Conservation (phyloP, 2,113 vertebrate genomes). For the Spizaetus ornatus region DNA sequence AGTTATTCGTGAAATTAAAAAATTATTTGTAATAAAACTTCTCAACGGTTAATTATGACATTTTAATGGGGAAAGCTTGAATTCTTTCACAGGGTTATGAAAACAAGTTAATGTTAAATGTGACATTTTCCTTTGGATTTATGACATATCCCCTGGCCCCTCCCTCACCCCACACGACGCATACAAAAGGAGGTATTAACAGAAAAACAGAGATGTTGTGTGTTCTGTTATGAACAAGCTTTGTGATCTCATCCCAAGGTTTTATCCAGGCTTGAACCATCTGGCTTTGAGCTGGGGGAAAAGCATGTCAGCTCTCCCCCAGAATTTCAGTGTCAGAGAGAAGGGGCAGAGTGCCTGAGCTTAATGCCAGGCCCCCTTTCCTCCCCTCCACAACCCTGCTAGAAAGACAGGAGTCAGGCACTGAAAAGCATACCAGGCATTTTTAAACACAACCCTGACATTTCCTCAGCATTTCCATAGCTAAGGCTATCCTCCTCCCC, state of each 20-base stretch:
- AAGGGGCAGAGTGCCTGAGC: conserved; percentile 39
- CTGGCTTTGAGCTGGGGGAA: conserved; percentile 82
- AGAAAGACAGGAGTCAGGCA: conserved; percentile 74
- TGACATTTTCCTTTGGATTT: conserved; percentile 51
- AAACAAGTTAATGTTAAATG: conserved; percentile 67
- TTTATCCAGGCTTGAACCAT: conserved; percentile 77
- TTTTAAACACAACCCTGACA: conserved; percentile 77
- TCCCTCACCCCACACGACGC: conserved; percentile 39
- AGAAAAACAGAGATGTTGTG: conserved; percentile 65
- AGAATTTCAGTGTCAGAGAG: conserved; percentile 80
- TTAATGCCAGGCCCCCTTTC: conserved; percentile 61
- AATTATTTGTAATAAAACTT: conserved; percentile 46
- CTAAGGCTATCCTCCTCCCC: conserved; percentile 52
- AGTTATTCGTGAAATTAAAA: conserved; percentile 5
- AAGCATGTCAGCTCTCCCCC: conserved; percentile 78
- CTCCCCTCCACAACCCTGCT: conserved; percentile 57
- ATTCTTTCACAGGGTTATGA: conserved; percentile 54
- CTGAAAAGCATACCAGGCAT: conserved; percentile 79
- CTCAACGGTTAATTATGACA: conserved; percentile 31
- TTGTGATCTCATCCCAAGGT: conserved; percentile 77
- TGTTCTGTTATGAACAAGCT: conserved; percentile 66
- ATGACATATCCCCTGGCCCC: conserved; percentile 39
- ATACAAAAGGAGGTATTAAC: conserved; percentile 60
- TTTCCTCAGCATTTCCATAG: conserved; percentile 73
- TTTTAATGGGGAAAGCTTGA: conserved; percentile 55